Conservation (phyloP, 2,797 vertebrate species). For the Glossophaga mutica region DNA sequence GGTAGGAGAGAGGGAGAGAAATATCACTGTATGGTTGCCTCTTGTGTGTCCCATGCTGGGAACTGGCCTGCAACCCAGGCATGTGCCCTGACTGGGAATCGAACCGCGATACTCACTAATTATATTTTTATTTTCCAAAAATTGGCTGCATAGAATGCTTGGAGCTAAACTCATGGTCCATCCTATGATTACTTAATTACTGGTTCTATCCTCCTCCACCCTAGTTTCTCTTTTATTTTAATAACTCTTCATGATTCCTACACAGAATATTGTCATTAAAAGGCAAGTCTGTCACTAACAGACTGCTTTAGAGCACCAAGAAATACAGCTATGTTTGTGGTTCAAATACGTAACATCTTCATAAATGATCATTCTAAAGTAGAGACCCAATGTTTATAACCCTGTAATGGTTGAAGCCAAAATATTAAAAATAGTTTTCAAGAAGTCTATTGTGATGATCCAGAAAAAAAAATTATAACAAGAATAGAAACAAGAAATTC, state of each 20-base stretch:
- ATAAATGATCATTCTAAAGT: slow-evolving; percentile 27
- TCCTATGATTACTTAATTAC: not conserved
- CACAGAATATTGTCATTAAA: slow-evolving; percentile 39
- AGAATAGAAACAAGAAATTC: slow-evolving; percentile 46
- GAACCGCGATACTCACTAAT: no score
- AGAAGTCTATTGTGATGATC: not conserved
- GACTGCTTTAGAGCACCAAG: not conserved
- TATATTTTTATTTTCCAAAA: slow-evolving; percentile 28
- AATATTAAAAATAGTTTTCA: slow-evolving; percentile 3
- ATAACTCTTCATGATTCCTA: slow-evolving; percentile 21
- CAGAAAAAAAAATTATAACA: not conserved
- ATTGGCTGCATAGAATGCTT: not conserved
- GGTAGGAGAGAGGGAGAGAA: no score
- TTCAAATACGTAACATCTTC: slow-evolving; percentile 40
- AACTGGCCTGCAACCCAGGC: no score
- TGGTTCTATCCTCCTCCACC: not conserved
- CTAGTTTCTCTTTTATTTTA: slow-evolving; percentile 2
- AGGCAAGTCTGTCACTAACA: slow-evolving; percentile 15
- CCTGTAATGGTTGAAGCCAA: slow-evolving; percentile 18
- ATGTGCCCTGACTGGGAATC: no score
- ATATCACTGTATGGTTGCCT: no score
- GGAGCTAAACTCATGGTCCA: slow-evolving; percentile 1
- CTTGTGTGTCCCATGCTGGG: no score
- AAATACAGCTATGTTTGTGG: slow-evolving; percentile 1
- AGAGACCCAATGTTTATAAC: not conserved